Conservation (phyloP, 2,888 invertebrate genomes). For the Heliconius charithonia region DNA sequence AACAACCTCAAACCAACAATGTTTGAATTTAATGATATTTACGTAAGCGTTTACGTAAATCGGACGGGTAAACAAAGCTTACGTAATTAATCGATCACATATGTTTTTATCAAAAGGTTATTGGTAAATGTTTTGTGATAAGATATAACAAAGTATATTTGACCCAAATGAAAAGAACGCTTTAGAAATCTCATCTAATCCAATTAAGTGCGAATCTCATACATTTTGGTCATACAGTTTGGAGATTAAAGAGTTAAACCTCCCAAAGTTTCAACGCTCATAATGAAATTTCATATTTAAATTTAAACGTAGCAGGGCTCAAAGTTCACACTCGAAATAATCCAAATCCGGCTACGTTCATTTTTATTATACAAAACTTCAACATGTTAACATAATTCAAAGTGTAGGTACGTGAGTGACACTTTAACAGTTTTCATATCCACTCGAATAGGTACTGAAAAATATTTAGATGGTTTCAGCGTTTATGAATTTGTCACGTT, state of each 20-base stretch:
- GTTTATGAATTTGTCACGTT: conserved; percentile 23
- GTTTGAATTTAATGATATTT: conserved; percentile 14
- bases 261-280: neutral
- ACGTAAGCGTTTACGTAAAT: conserved; percentile 18
- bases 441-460: neutral
- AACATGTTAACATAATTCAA: neutral
- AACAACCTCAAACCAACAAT: conserved; percentile 8
- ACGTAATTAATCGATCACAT: conserved; percentile 31
- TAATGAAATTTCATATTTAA: conserved; percentile 1
- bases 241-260: neutral
- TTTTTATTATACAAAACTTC: neutral
- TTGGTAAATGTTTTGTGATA: conserved; percentile 7
- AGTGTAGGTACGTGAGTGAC: neutral
- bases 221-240: neutral
- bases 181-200: neutral
- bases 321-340: neutral
- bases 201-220: neutral
- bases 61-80: conserved; percentile 27
- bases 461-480: conserved; percentile 12
- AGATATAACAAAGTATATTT: neutral
- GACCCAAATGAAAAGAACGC: neutral
- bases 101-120: conserved; percentile 34
- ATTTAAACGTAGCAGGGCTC: neutral
- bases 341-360: neutral
- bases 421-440: conserved; percentile 5